Percentiles rank a stretch among this genome's conserved stretches.
Evolutionary conservation across 2,113 vertebrate genomes (phyloP).

Genomic region (Odocoileus virginianus): DNA sequence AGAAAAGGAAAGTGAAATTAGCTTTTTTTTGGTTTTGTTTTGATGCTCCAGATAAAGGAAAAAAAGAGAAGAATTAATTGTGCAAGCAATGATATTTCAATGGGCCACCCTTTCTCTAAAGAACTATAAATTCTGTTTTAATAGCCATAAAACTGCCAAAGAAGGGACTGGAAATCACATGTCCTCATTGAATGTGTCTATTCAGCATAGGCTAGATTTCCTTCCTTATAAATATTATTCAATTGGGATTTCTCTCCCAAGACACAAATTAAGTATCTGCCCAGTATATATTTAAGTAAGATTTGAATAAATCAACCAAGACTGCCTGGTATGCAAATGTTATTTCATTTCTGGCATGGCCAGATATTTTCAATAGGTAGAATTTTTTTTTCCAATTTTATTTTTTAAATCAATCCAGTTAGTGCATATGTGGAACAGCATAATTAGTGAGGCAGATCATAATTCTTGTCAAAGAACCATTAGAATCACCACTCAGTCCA

Average conservation of each 20-base stretch:
- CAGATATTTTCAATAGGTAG: neutral
- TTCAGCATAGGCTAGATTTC: neutral
- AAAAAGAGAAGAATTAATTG: neutral
- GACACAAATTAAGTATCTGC: neutral
- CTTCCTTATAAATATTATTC: neutral
- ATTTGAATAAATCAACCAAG: slow-evolving; percentile 28
- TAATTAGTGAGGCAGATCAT: slow-evolving; percentile 55
- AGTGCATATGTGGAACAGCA: neutral
- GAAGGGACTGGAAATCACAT: neutral
- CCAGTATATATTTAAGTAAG: neutral
- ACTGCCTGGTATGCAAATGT: neutral
- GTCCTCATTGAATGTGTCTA: neutral
- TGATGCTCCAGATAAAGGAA: slow-evolving; percentile 19
- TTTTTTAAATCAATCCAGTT: slow-evolving; percentile 53
- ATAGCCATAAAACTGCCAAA: neutral
- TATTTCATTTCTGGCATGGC: neutral
- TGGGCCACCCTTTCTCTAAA: slow-evolving; percentile 18
- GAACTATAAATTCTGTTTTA: slow-evolving; percentile 11
- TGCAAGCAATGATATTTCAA: slow-evolving; percentile 1
- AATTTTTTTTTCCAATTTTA: slow-evolving; percentile 11
- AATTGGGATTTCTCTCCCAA: slow-evolving; percentile 17
- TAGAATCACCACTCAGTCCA: neutral
- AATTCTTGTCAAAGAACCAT: slow-evolving; percentile 36
- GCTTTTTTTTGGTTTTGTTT: neutral
- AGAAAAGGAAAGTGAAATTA: neutral